Base-by-base conservation (phyloP, 2,888 invertebrate species). In the Odontomyia ornata region DNA sequence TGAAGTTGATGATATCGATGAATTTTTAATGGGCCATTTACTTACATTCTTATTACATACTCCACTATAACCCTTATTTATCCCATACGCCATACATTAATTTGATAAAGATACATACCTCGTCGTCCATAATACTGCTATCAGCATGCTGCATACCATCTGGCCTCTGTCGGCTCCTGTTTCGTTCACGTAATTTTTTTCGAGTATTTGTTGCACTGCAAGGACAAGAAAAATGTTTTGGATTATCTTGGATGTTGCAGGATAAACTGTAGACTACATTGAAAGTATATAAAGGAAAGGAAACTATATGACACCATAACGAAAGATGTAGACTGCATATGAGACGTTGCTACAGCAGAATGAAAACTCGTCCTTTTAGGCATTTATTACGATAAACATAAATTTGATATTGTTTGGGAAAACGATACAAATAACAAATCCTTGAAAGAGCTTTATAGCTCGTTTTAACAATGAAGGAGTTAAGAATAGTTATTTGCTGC, bases 41-140 rank as follows among this genome's bases (percentile, higher is more conserved):
- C n/a, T n/a, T n/a, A n/a, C n/a, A n/a, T n/a, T n/a, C n/a, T n/a
- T n/a, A n/a, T n/a, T n/a, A n/a, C n/a, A n/a, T n/a, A n/a, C n/a
- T n/a, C n/a, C n/a, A n/a, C n/a, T n/a, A n/a, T n/a, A n/a, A n/a
- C n/a, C n/a, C n/a, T 36, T 36, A 36, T 36, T 36, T 36, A 36
- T 36, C 36, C 5, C 5, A 36, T n/a, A n/a, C n/a, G n/a, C n/a
- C n/a, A n/a, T n/a, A n/a, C n/a, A 36, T 36, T 36, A 36, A 5
- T 36, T 62, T 27, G 65, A 27, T 47, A 43, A 36, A 36, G 46
- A 28, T 73, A 79, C 77, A 72, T 82, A 87, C 87, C 85, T 86
- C 86, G 80, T 87, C 86, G 77, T 86, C 85, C 84, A 85, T 85
- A 76, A 86, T 83, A 80, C 84, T 86, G 80, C 85, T 86, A 80